Conservation (phyloP, 2,797 vertebrate genomes). For the Melanotaenia pygmaea region DNA sequence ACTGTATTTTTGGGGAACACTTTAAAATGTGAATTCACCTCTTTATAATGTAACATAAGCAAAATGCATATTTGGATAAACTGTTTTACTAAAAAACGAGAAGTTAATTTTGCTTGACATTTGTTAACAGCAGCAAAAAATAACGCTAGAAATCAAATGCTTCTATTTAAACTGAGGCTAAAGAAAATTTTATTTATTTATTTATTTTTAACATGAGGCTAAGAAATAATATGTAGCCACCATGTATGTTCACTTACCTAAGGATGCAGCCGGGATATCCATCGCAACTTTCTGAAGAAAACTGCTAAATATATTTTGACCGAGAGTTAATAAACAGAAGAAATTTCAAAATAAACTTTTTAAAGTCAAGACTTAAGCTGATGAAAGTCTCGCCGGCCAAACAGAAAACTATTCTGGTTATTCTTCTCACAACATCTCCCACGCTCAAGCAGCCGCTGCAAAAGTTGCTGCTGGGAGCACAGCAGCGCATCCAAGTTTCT, state of each 20-base stretch:
- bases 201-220: no score
- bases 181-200: no score
- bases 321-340: background rate
- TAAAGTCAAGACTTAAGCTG: background rate
- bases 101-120: background rate
- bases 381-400: constrained; percentile 37
- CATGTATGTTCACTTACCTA: constrained; percentile 76
- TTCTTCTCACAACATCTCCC: constrained; percentile 58
- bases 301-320: constrained; percentile 7
- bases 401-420: constrained; percentile 13
- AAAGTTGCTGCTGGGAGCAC: constrained; percentile 35
- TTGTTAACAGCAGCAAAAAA: background rate
- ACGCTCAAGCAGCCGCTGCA: constrained; percentile 24
- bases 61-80: no score
- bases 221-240: background rate
- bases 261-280: constrained; percentile 76
- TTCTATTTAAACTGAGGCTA: background rate
- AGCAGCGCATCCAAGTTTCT: constrained; percentile 51
- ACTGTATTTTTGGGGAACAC: no score
- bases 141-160: background rate
- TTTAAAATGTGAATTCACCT: background rate
- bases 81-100: no score
- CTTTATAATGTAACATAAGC: background rate
- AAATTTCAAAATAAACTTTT: background rate
- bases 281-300: constrained; percentile 63